These are phyloP conservation scores for Gymnopithys bicolor DNA, from an alignment of 2,797 vertebrate species.

Conservation along the genomic window DNA sequence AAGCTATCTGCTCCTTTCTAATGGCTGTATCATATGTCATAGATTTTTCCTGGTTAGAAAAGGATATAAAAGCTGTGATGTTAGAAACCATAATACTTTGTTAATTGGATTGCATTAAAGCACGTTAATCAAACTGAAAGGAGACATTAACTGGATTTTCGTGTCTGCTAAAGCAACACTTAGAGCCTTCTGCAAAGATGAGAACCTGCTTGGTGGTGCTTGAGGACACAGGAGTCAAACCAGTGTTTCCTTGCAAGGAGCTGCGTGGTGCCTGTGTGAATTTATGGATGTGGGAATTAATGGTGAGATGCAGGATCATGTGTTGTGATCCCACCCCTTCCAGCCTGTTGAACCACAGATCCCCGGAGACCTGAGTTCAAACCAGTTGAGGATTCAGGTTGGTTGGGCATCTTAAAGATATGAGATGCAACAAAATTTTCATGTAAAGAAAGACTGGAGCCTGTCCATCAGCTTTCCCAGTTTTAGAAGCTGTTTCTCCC, in stretches of 20 bases:
- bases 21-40: constrained; percentile 39
- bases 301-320: not conserved
- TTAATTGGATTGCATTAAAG: constrained; percentile 64
- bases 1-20: constrained; percentile 3
- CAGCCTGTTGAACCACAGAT: not conserved
- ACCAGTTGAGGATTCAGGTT: not conserved
- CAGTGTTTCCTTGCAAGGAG: not conserved
- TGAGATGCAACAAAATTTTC: not conserved
- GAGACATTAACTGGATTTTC: constrained; percentile 38
- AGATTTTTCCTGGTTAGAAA: constrained; percentile 34
- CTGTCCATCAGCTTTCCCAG: not conserved
- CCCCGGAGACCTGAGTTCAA: not conserved
- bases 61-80: constrained; percentile 27
- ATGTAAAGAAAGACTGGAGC: not conserved
- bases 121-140: constrained; percentile 64
- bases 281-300: not conserved
- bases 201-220: not conserved
- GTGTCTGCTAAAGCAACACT: constrained; percentile 32
- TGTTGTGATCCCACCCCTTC: not conserved
- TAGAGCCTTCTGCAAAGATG: constrained; percentile 12
- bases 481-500: not conserved
- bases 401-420: not conserved
- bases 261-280: not conserved
- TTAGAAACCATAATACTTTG: constrained; percentile 48
- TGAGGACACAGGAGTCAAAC: not conserved